Evolutionary conservation across 2,888 invertebrate species (phyloP).

Genomic region (Drosophila rellima): DNA sequence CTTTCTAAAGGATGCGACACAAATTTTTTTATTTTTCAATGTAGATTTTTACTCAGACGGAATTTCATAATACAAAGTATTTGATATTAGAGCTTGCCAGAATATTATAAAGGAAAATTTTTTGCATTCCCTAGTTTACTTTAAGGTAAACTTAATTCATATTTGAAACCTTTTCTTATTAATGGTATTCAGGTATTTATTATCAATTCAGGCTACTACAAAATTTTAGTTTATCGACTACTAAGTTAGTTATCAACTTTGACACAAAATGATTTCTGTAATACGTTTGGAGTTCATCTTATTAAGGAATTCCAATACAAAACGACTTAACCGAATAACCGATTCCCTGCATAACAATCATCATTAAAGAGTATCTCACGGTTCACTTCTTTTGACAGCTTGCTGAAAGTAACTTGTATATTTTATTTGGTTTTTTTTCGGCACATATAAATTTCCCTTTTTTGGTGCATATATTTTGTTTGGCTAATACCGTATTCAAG

Average conservation of each 20-base stretch:
- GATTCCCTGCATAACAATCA: not conserved
- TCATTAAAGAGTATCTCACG: conserved; percentile 9
- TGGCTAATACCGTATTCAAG: conserved; percentile 49
- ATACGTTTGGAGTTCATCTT: too few species aligned
- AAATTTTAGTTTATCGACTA: too few species aligned
- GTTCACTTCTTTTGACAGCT: not conserved
- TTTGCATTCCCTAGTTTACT: not conserved
- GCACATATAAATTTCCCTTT: conserved; percentile 24
- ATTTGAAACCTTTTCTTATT: not conserved
- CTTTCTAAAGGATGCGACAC: not conserved
- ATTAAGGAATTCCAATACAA: too few species aligned
- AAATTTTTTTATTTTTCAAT: not conserved
- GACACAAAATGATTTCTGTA: too few species aligned
- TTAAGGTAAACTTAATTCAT: not conserved
- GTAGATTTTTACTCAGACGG: not conserved
- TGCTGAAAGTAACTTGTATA: not conserved
- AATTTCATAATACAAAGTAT: not conserved
- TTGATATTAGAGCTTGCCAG: not conserved
- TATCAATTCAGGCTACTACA: too few species aligned
- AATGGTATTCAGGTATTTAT: too few species aligned
- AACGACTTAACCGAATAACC: not conserved
- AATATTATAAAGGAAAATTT: not conserved
- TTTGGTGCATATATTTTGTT: conserved; percentile 12
- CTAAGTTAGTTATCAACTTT: too few species aligned
- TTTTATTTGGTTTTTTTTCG: not conserved